Evolutionary conservation across 2,113 vertebrate species (phyloP).

Genomic region (Naja naja): DNA sequence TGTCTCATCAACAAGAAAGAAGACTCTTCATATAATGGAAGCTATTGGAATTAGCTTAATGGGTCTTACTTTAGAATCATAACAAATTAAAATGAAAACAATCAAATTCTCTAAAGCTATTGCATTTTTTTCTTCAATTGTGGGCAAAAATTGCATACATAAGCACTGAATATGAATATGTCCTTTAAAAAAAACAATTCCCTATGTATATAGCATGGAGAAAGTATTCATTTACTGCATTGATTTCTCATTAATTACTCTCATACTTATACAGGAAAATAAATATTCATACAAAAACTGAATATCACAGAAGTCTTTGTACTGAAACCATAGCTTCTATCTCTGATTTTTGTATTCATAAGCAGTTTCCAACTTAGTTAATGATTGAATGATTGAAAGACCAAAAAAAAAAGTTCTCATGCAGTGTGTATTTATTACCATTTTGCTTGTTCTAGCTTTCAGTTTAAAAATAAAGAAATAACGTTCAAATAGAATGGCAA

Average conservation of each 20-base stretch:
- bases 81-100: background rate
- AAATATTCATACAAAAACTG: slow-evolving; percentile 17
- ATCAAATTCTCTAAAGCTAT: background rate
- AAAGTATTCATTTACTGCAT: background rate
- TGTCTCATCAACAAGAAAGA: background rate
- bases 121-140: background rate
- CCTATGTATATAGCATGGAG: background rate
- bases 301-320: background rate
- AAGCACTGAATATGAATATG: background rate
- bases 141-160: background rate
- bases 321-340: background rate
- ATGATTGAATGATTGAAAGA: background rate
- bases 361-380: background rate
- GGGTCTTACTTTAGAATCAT: background rate
- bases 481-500: background rate
- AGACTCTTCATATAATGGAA: too few species aligned
- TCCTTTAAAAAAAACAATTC: background rate
- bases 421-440: background rate
- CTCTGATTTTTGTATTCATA: slow-evolving; percentile 10
- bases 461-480: slow-evolving; percentile 16
- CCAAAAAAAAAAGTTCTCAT: background rate
- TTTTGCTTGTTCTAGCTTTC: background rate
- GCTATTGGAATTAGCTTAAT: background rate
- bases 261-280: background rate
- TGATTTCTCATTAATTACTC: slow-evolving; percentile 12